A percentile compares a stretch with the other conserved stretches of the same genome.
Evolutionary conservation across 2,113 vertebrate species (phyloP).

Genomic region (Hystrix cristata): DNA sequence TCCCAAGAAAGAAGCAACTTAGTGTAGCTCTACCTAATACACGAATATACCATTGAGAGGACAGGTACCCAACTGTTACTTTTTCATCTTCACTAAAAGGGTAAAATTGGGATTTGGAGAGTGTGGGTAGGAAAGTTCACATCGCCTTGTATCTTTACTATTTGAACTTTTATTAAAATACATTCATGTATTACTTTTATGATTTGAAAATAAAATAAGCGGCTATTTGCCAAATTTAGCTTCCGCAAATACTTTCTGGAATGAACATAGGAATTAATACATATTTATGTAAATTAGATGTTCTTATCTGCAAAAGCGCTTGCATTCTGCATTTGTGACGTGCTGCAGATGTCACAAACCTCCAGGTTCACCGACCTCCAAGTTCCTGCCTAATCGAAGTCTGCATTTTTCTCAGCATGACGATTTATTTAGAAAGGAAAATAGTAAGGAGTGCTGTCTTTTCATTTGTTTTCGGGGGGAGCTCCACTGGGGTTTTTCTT

Average conservation of each 20-base stretch:
- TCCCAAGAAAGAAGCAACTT: neutral
- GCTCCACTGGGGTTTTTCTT: neutral
- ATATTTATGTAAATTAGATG: conserved; percentile 41
- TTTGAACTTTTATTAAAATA: neutral
- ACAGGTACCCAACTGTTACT: too few species aligned
- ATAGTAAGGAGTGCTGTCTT: neutral
- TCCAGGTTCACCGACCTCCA: conserved; percentile 1
- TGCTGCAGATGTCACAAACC: neutral
- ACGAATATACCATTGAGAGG: neutral
- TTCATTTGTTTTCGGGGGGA: neutral
- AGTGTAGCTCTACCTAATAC: neutral
- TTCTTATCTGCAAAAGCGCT: neutral
- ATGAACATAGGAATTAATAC: conserved; percentile 18
- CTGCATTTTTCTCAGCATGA: conserved; percentile 10
- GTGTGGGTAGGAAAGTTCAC: neutral
- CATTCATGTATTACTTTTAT: neutral
- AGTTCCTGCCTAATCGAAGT: neutral
- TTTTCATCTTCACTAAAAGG: neutral
- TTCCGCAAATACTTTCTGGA: conserved; percentile 6
- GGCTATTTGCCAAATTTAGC: conserved; percentile 35
- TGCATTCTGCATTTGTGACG: neutral
- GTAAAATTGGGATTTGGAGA: neutral
- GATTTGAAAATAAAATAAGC: conserved; percentile 28
- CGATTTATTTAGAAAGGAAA: neutral
- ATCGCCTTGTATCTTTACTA: neutral